A percentile compares a stretch with the other conserved stretches of the same genome.
These are phyloP conservation scores for Gila orcuttii DNA, from an alignment of 2,113 vertebrate genomes.

Conservation along the genomic window DNA sequence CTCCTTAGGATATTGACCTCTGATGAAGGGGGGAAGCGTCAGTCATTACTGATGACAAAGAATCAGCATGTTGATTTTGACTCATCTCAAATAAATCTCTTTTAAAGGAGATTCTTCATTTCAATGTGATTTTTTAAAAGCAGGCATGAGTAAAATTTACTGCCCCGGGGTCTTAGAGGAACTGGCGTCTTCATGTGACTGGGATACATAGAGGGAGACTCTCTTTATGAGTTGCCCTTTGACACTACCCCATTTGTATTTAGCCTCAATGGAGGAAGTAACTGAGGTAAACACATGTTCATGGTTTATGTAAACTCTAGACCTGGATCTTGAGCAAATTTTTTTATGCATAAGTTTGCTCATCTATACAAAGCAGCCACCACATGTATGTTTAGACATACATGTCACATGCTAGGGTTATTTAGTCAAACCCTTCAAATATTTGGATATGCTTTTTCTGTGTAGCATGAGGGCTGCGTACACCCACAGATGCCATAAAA, in stretches of 20 bases:
- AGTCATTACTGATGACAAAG: background rate
- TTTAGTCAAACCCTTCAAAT: background rate
- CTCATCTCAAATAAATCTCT: background rate
- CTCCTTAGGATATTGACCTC: background rate
- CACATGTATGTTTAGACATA: no score
- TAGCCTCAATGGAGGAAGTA: slow-evolving; percentile 1
- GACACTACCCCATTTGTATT: background rate
- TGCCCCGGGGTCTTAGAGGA: background rate
- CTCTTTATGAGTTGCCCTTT: slow-evolving; percentile 27
- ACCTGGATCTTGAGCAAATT: background rate
- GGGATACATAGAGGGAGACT: background rate
- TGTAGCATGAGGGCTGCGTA: background rate
- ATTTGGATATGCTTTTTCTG: background rate
- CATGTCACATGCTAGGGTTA: background rate
- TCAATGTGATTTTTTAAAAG: background rate
- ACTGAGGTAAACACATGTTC: slow-evolving; percentile 12
- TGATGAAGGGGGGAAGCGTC: background rate
- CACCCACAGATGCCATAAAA: slow-evolving; percentile 9
- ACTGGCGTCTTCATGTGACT: background rate
- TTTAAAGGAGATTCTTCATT: background rate
- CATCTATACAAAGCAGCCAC: no score
- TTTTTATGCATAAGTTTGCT: background rate
- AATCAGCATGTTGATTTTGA: background rate
- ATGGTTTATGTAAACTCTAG: slow-evolving; percentile 16
- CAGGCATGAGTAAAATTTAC: background rate